Conservation (phyloP, 2,797 vertebrate genomes). For the Arctocebus calabarensis region DNA sequence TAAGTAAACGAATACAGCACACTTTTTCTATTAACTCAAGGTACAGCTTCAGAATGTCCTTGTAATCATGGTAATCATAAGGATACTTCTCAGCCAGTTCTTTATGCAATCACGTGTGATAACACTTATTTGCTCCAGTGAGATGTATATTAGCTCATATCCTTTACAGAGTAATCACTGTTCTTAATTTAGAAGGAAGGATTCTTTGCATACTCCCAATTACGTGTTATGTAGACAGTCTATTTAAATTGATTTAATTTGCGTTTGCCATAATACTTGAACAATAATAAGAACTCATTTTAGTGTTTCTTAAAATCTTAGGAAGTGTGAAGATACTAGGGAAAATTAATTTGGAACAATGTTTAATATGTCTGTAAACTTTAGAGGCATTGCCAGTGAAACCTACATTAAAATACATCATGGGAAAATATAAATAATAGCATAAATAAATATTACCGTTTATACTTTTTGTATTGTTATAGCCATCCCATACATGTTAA, state of each 20-base stretch:
- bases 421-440: background rate
- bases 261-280: background rate
- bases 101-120: background rate
- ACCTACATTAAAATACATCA: background rate
- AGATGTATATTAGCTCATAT: background rate
- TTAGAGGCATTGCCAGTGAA: background rate
- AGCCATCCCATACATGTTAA: background rate
- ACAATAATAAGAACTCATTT: background rate
- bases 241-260: background rate
- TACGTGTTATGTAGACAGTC: background rate
- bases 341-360: background rate
- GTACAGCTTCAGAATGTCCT: background rate
- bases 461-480: background rate
- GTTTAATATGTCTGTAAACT: background rate
- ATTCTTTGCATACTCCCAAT: background rate
- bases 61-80: background rate
- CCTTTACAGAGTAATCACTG: background rate
- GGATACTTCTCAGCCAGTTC: background rate
- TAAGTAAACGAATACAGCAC: background rate
- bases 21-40: background rate
- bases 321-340: background rate
- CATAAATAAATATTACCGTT: background rate
- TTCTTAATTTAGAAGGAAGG: background rate
- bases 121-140: background rate
- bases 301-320: conserved; percentile 32